Base-by-base conservation (phyloP, 2,888 invertebrate species). In the Sphecodes monilicornis region DNA sequence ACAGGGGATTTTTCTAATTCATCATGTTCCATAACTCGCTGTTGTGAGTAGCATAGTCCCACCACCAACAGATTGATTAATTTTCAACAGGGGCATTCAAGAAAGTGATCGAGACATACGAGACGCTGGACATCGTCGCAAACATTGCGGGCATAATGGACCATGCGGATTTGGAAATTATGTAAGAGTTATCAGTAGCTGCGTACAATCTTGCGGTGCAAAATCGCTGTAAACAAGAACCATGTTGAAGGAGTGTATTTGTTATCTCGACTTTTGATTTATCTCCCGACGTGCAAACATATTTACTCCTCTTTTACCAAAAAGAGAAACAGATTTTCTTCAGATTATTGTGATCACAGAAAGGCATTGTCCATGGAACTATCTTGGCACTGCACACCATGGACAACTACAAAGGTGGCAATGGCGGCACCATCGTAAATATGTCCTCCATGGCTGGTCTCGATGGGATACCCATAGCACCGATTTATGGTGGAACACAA, bases 361-460 rank as follows among this genome's bases (percentile, higher is more conserved):
- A 92, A 86, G 95, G 95, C 0, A 91, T 95, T 1, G 92, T 95
- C 57, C 92, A 93, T 39, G 94, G 94, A 8, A 93, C 93, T 0
- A 79, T 94, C 39, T 88, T 95, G 29, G 95, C 93, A 3, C 85
- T 96, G 79, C 93, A 95, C 72, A 91, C 94, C 78, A 93, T 96
- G 92, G 94, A 95, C 8, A 94, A 94, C 76, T 94, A 95, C 86
- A 95, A 94, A 78, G 95, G 95, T 16, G 95, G 95, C 2, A 88
- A 91, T 32, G 97, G 97, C 5, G 97, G 97, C 0, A 95, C 95
- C 0, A 95, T 97, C 39, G 95, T 97, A 26, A 97, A 97, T 91
- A 94, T 97, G 50, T 95, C 96, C 0, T 96, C 97, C 0, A 95
- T 96, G 46, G 95, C 96, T 82, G 96, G 96, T 0, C 94, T 95